phyloP scores from a whole-genome alignment of 2,797 vertebrate genomes.

The Muscicapa comitata region DNA sequence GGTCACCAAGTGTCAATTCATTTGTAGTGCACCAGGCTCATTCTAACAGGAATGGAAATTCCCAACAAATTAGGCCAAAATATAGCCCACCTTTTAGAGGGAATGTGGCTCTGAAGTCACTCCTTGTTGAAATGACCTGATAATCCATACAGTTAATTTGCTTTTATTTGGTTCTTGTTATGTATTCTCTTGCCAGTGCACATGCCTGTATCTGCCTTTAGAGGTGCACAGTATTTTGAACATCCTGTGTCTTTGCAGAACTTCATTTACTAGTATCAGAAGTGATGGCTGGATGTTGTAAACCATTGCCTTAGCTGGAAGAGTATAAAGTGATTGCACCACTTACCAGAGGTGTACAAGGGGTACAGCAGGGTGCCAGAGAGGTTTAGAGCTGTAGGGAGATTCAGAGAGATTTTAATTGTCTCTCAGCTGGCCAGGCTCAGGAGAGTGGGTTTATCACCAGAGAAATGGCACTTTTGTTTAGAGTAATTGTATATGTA shows the following conservation, averaged over 20 bases:
- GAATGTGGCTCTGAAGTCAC: not conserved
- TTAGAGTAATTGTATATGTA: not conserved
- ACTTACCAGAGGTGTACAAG: not conserved
- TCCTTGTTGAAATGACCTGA: not conserved
- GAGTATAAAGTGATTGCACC: not conserved
- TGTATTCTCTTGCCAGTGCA: fast-evolving
- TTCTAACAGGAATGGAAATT: not conserved
- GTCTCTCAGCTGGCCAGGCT: not conserved
- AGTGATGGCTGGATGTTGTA: fast-evolving
- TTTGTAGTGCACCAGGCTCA: not conserved
- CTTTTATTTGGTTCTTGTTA: not conserved
- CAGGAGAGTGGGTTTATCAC: not conserved
- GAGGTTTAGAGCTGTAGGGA: not conserved
- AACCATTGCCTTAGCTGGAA: not conserved
- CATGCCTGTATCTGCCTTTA: not conserved
- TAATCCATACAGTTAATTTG: not conserved
- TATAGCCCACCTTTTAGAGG: not conserved
- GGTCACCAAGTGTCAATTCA: not conserved
- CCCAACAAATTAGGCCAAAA: not conserved
- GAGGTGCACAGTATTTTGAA: not conserved
- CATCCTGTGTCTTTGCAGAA: not conserved
- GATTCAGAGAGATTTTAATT: not conserved
- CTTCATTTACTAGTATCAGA: not conserved
- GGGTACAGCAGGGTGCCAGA: not conserved
- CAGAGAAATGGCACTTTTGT: not conserved